phyloP scores from a whole-genome alignment of 2,888 invertebrate genomes.

The Copidosoma aretas region DNA sequence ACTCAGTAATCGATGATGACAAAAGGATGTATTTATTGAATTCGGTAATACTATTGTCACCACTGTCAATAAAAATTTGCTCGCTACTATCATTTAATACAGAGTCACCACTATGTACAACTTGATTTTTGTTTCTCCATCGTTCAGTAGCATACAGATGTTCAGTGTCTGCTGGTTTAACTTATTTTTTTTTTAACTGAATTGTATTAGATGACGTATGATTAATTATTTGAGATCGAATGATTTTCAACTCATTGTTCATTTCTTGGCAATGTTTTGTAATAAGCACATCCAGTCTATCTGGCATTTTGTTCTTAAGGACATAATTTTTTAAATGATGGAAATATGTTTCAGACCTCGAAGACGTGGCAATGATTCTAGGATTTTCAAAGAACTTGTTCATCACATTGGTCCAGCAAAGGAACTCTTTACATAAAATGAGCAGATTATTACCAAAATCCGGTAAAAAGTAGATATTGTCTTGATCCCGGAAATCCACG shows the following conservation, averaged over 20 bases:
- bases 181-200: neutral
- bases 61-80: too few relatives aligned
- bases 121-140: too few relatives aligned
- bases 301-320: neutral
- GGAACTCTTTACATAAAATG: neutral
- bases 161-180: too few relatives aligned
- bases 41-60: too few relatives aligned
- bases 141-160: too few relatives aligned
- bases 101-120: too few relatives aligned
- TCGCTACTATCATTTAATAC: too few relatives aligned
- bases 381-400: neutral
- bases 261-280: neutral
- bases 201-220: too few relatives aligned
- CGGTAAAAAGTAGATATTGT: conserved; percentile 8
- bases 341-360: neutral
- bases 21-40: too few relatives aligned
- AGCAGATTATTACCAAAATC: neutral
- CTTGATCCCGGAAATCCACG: too few relatives aligned
- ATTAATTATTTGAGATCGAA: neutral
- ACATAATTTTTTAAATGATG: neutral
- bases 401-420: conserved; percentile 10
- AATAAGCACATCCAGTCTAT: neutral
- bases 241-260: neutral
- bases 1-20: too few relatives aligned
- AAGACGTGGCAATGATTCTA: neutral